Evolutionary conservation across 2,797 vertebrate species (phyloP).

Genomic region (Psittacula echo): DNA sequence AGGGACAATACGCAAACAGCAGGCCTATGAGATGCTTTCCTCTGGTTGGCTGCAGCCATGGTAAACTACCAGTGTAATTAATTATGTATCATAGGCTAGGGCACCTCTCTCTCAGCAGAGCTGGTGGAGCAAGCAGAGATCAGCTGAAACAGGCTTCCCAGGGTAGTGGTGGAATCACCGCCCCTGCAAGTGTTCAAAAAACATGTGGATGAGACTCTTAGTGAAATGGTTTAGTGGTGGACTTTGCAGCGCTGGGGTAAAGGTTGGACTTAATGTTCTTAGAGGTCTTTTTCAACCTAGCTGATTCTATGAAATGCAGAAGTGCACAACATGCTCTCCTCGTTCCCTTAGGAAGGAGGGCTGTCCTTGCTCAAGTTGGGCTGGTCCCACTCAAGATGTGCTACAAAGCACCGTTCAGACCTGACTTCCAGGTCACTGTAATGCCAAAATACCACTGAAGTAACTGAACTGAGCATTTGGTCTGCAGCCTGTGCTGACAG

Average conservation of each 20-base stretch:
- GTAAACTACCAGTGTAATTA: neutral
- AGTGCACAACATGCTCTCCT: rapidly evolving
- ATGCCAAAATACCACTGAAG: neutral
- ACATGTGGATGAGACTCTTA: neutral
- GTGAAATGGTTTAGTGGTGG: neutral
- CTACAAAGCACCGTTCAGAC: neutral
- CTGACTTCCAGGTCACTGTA: neutral
- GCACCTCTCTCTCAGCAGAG: neutral
- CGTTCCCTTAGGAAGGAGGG: neutral
- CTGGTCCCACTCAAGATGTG: neutral
- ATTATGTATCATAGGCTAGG: neutral
- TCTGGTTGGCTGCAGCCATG: neutral
- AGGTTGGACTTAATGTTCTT: neutral
- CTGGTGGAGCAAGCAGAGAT: neutral
- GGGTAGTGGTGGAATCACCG: neutral
- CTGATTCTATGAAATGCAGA: neutral
- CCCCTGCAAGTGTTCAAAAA: neutral
- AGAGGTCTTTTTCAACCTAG: neutral
- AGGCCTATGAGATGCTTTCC: rapidly evolving
- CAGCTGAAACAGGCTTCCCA: neutral
- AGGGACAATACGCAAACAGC: neutral
- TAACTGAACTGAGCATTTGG: neutral
- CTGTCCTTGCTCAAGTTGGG: neutral
- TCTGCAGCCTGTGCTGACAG: neutral
- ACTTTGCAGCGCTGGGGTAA: neutral